These are phyloP conservation scores for Notothenia coriiceps DNA, from an alignment of 2,113 vertebrate species.

Conservation along the genomic window DNA sequence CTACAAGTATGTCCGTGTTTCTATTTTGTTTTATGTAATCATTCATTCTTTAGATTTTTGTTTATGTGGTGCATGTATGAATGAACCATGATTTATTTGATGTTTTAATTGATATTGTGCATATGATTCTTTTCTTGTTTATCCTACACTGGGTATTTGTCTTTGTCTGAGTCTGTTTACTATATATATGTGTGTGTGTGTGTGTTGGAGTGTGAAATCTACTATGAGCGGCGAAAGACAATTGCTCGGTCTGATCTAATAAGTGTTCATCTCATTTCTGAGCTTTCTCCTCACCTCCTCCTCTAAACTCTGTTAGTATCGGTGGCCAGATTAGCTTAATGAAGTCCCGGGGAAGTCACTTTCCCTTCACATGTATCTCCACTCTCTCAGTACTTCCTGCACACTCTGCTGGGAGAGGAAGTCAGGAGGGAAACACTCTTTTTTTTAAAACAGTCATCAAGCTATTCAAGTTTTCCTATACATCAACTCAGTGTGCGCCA, in stretches of 20 bases:
- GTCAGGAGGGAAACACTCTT: neutral
- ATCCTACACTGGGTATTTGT: slow-evolving; percentile 9
- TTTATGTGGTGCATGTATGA: neutral
- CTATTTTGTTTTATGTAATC: neutral
- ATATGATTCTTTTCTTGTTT: slow-evolving; percentile 30
- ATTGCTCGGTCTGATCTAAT: slow-evolving; percentile 85
- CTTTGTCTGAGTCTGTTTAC: slow-evolving; percentile 38
- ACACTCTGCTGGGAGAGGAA: neutral
- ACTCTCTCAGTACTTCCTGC: slow-evolving; percentile 1
- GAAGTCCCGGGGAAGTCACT: slow-evolving; percentile 84
- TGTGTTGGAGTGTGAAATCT: slow-evolving; percentile 63
- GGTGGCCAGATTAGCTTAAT: slow-evolving; percentile 85
- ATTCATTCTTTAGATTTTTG: neutral
- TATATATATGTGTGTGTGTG: slow-evolving; percentile 24
- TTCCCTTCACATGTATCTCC: slow-evolving; percentile 58
- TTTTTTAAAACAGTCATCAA: slow-evolving; percentile 11
- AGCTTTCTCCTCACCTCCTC: slow-evolving; percentile 79
- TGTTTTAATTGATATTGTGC: neutral
- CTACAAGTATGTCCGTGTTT: too few relatives aligned
- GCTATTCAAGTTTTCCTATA: slow-evolving; percentile 18
- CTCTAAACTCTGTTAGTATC: slow-evolving; percentile 85
- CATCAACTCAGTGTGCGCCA: slow-evolving; percentile 25
- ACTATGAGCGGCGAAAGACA: slow-evolving; percentile 65
- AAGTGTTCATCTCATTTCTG: slow-evolving; percentile 85
- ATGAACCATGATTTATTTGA: neutral